Percentiles rank a stretch among this genome's conserved stretches.
These are phyloP conservation scores for Diabrotica virgifera DNA, from an alignment of 1,140 invertebrate species.

Conservation along the genomic window DNA sequence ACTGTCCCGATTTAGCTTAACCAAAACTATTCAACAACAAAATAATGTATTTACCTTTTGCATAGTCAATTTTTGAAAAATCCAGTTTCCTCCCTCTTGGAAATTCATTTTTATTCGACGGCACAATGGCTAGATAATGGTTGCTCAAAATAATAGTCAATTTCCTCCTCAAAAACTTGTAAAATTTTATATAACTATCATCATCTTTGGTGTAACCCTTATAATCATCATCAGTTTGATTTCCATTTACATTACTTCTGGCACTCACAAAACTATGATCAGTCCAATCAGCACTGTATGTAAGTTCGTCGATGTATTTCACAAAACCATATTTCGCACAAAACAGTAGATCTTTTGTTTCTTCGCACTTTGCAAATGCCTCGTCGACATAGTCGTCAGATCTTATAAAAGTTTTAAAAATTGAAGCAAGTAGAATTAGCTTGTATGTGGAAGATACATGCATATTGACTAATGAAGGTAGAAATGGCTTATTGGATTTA, in stretches of 20 bases:
- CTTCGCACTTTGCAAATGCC: neutral
- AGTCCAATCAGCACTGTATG: neutral
- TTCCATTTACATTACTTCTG: neutral
- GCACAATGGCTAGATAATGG: neutral
- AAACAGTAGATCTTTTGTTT: neutral
- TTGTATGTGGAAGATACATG: no score
- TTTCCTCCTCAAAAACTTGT: neutral
- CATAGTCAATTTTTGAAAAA: no score
- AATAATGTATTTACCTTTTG: no score
- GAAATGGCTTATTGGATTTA: no score
- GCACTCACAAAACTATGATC: neutral
- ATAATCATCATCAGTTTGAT: neutral
- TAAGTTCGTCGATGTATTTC: neutral
- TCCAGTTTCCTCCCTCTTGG: neutral
- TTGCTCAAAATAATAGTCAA: neutral
- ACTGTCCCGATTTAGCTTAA: no score
- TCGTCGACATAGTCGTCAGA: neutral
- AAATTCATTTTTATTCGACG: neutral
- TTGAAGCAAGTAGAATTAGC: no score
- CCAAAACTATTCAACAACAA: no score
- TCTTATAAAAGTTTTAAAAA: no score
- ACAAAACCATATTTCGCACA: neutral
- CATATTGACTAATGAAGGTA: no score
- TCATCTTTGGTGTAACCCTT: neutral
- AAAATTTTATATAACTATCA: neutral